Evolutionary conservation across 2,888 invertebrate species (phyloP).

Genomic region (Ectemnius cavifrons): DNA sequence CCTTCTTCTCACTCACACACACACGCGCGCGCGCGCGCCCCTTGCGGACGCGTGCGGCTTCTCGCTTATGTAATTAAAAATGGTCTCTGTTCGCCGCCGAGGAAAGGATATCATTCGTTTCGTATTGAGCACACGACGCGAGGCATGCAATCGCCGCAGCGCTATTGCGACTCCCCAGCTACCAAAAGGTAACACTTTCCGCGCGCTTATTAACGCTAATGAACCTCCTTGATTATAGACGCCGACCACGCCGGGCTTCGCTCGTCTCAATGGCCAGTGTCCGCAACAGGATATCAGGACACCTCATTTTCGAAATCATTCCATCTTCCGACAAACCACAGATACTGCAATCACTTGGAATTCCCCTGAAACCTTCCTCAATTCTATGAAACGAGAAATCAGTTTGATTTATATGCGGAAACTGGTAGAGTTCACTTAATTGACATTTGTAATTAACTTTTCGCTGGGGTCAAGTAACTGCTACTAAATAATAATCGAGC

Average conservation of each 20-base stretch:
- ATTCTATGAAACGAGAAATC: no score
- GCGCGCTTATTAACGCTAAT: conserved; percentile 7
- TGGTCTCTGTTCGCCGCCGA: neutral
- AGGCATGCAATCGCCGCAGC: neutral
- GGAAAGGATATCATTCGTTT: neutral
- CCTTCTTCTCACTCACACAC: no score
- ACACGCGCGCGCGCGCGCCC: no score
- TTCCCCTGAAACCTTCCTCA: no score
- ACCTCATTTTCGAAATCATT: no score
- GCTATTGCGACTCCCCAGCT: neutral
- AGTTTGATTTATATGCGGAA: no score
- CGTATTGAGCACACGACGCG: neutral
- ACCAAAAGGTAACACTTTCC: conserved; percentile 7
- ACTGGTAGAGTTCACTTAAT: no score
- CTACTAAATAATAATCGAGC: no score
- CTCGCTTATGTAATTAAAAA: conserved; percentile 6
- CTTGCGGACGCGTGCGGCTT: neutral
- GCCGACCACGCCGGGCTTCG: neutral
- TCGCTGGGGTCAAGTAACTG: no score
- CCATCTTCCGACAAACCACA: no score
- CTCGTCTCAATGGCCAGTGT: neutral
- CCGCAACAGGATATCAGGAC: neutral
- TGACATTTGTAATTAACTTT: no score
- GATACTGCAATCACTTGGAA: no score
- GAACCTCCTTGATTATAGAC: neutral